Conservation (phyloP, 2,113 vertebrate species). For the Vulpes lagopus region DNA sequence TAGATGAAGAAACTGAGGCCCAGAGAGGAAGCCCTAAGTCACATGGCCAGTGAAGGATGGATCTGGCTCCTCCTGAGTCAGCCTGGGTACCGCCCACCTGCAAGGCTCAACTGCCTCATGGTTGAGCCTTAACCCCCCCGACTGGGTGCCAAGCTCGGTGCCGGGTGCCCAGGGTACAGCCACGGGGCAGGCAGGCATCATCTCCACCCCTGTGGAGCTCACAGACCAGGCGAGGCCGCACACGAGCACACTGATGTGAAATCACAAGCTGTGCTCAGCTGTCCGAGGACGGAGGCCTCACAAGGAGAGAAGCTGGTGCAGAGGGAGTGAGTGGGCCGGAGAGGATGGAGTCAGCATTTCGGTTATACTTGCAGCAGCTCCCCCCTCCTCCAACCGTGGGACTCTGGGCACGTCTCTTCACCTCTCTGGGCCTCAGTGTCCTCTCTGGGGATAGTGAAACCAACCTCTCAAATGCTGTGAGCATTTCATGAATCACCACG, state of each 20-base stretch:
- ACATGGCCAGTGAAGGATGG: background rate
- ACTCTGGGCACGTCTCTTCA: background rate
- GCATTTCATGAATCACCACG: background rate
- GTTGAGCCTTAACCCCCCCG: background rate
- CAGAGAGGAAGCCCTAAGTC: background rate
- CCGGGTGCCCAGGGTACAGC: too few species aligned
- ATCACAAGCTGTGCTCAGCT: background rate
- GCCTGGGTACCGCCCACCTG: background rate
- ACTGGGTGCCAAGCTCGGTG: fast-evolving
- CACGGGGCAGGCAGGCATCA: background rate
- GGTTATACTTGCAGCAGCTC: background rate
- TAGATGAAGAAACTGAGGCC: background rate
- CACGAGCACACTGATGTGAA: background rate
- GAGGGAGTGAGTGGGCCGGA: background rate
- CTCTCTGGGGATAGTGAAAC: background rate
- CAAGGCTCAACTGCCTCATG: background rate
- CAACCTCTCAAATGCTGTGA: background rate
- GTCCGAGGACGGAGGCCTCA: background rate
- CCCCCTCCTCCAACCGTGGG: background rate
- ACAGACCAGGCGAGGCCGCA: background rate
- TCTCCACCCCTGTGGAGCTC: fast-evolving
- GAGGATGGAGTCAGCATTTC: background rate
- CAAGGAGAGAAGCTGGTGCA: background rate
- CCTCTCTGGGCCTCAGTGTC: background rate
- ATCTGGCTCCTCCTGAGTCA: background rate